phyloP scores from a whole-genome alignment of 2,113 vertebrate genomes.

The Cavia aperea region DNA sequence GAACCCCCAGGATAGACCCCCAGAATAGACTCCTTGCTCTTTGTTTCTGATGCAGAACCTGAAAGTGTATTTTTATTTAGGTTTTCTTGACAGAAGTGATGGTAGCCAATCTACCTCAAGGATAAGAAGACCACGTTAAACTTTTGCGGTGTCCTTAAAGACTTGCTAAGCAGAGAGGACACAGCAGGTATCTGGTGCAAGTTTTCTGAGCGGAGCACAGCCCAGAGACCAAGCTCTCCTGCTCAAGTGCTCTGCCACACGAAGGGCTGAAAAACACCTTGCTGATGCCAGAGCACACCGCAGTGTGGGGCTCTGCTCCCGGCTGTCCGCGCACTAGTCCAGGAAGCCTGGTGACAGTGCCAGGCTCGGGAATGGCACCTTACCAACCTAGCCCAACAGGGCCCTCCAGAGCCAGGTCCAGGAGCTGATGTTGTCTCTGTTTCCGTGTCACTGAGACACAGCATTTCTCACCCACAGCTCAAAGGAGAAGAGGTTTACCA shows the following conservation, averaged over 20 bases:
- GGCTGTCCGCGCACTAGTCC: too few relatives aligned
- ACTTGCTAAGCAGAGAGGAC: neutral
- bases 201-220: neutral
- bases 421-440: neutral
- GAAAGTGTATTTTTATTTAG: neutral
- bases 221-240: neutral
- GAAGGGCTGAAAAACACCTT: too few relatives aligned
- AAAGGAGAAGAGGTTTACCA: neutral
- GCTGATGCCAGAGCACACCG: neutral
- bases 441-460: neutral
- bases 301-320: neutral
- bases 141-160: accelerated
- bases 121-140: neutral
- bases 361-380: neutral
- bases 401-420: neutral
- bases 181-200: neutral
- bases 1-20: neutral
- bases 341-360: neutral
- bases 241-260: neutral
- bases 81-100: neutral
- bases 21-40: neutral
- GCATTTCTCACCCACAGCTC: neutral
- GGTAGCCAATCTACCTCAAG: neutral
- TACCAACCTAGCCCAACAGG: neutral
- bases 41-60: neutral